Base-by-base conservation (phyloP, 2,797 vertebrate genomes). In the Epinephelus awoara region DNA sequence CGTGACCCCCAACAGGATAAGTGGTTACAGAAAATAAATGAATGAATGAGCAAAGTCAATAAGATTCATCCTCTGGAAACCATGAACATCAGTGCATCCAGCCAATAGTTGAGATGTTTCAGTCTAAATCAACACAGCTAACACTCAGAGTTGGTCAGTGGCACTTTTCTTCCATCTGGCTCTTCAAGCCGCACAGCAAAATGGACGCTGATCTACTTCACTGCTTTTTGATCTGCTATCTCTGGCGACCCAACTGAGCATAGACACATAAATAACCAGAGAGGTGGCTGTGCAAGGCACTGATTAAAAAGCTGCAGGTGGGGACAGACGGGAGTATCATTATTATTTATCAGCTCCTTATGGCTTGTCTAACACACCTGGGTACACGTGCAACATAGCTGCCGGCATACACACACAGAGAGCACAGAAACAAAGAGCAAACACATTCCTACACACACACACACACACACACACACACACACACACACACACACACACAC, bases 291-390 rank as follows among this genome's bases (percentile, higher is more conserved):
- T 66, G 59, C 38, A 23, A 55, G 62, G 29, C 7, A 49, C 63
- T 87, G 79, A 88, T 87, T 86, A 80, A 84, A 88, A 86, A 82
- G 46, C 82, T 84, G 79, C 56, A 61, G 62, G 75, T 55, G 42
- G 69, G 47, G 71, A 63, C 49, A 65, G 61, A 79, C 44, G 11
- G 65, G 27, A 59, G 68, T 40, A 52, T 72, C 68, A 58, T 85
- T 55, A 77, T 82, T 85, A 89, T 91, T 87, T 83, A 88, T 86
- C 78, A 83, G 58, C 50, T 67, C 83, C 77, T 68, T 78, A 74
- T 57, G 76, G 72, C 29, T 74, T 59, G 50, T 77, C 74, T 56
- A 67, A 77, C 70, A 84, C 80, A 86, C 61, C 85, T 83, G 77
- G 66, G 64, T 50, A 13, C 72, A 63, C 1, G 18, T 29, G 54